Base-by-base conservation (phyloP, 2,888 invertebrate species). In the Mesorhabditis spiculigera region DNA sequence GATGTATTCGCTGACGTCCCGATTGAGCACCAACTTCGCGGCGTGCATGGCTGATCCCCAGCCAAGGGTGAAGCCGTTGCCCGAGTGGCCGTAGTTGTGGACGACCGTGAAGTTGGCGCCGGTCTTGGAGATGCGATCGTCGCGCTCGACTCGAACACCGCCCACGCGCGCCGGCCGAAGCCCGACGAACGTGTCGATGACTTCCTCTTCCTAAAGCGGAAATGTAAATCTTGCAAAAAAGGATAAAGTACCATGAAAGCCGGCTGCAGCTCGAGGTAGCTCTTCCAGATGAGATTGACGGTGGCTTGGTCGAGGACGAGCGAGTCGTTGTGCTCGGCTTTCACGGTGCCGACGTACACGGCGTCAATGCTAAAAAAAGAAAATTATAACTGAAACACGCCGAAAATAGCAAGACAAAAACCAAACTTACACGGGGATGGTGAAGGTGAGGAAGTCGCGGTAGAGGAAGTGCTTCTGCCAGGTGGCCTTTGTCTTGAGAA, bases 391-490 rank as follows among this genome's bases (percentile, higher is more conserved):
- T 58, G 62, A 64, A 64, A 4, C 42, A 45, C 8, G 44, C 16
- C 63, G 13, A 65, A 68, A 68, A 63, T 5, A 28, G 50, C 4
- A 44, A 28, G 4, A 16, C 5, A 68, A 63, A 8, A 8, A 3
- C n/a, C 8, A 62, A 45, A 45, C 63, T 68, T 63, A 77, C 80
- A 74, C 75, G 13, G 80, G 80, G 73, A 80, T 80, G 50, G 78
- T 76, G 68, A 78, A 78, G 4, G 76, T 79, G 16, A 43, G 61
- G 65, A 79, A 78, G 61, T 80, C 78, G 28, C 77, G 68, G 66
- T 80, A 95, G 84, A 92, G 92, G 68, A 93, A 93, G 5, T 91
- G 91, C 87, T 93, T 93, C 62, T 95, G 88, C 93, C 94, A 95
- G 0, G 94, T 94, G 0, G 94, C 94, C 71, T 90, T 89, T 0